These are phyloP conservation scores for Heteromormyrus szaboi DNA, from an alignment of 2,797 vertebrate genomes.

Conservation along the genomic window DNA sequence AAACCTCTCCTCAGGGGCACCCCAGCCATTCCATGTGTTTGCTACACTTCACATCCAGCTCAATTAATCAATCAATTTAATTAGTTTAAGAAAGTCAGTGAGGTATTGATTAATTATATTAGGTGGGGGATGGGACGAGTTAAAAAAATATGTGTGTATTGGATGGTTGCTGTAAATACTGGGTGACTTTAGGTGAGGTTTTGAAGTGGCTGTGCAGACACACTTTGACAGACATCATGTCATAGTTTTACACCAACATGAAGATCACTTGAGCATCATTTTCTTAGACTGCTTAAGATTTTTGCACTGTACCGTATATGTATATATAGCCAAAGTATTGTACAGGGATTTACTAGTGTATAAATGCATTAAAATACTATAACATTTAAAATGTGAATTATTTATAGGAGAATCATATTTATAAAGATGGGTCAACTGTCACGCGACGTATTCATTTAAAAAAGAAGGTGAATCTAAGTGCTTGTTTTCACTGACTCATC, in stretches of 20 bases:
- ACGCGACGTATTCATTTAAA: neutral
- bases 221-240: too few relatives aligned
- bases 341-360: neutral
- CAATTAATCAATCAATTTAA: neutral
- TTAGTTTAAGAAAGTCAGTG: neutral
- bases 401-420: neutral
- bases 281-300: neutral
- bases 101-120: neutral
- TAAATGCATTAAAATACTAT: neutral
- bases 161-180: neutral
- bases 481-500: neutral
- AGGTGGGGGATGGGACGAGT: neutral
- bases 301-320: neutral
- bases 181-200: neutral
- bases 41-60: neutral
- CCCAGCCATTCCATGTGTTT: neutral
- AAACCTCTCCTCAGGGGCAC: neutral
- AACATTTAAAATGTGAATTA: neutral
- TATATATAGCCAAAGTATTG: neutral
- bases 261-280: neutral
- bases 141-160: neutral
- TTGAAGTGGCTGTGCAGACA: too few relatives aligned
- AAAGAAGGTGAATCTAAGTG: neutral
- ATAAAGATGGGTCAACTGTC: neutral
- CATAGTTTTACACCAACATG: neutral